These are phyloP conservation scores for Peromyscus maniculatus DNA, from an alignment of 2,113 vertebrate species.

Conservation along the genomic window DNA sequence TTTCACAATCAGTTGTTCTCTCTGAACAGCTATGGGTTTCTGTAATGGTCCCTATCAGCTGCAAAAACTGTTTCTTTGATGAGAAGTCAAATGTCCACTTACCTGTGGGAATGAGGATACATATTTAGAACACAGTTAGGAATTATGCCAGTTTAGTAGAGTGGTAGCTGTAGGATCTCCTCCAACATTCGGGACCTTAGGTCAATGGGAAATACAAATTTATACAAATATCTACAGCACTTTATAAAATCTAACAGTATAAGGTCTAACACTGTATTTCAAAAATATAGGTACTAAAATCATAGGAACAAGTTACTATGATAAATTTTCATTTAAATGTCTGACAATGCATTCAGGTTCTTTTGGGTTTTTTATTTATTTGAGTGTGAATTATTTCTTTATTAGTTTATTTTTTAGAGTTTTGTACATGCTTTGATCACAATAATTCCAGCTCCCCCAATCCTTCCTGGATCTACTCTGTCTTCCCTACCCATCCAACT, in stretches of 20 bases:
- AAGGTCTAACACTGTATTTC: neutral
- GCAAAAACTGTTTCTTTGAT: neutral
- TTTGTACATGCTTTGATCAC: too few species aligned
- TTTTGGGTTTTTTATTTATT: too few species aligned
- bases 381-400: neutral
- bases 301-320: neutral
- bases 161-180: neutral
- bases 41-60: neutral
- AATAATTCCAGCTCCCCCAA: neutral
- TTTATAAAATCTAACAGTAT: neutral
- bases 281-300: conserved; percentile 14
- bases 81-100: neutral
- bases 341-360: neutral
- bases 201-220: neutral
- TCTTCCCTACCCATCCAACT: neutral
- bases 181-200: neutral
- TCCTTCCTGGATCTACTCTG: neutral
- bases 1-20: neutral
- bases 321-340: conserved; percentile 21
- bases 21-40: neutral
- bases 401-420: neutral
- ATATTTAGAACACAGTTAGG: neutral
- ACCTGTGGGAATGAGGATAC: neutral
- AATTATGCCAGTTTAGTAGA: neutral
- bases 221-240: neutral